phyloP scores from a whole-genome alignment of 2,888 invertebrate species.

The Apomyelois bistriatella region DNA sequence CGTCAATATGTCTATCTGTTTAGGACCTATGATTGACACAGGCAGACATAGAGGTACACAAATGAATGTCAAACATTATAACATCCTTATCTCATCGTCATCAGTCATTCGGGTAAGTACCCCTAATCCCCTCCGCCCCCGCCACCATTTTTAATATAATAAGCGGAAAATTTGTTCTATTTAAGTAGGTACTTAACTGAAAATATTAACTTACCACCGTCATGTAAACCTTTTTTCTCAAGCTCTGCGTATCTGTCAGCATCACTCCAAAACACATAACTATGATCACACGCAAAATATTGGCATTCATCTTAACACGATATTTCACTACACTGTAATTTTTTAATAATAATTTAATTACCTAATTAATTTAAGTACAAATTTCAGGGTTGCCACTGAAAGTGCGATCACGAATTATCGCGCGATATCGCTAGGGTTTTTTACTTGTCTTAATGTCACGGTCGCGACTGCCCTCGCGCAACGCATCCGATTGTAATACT shows the following conservation, averaged over 20 bases:
- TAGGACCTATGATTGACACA: too few species aligned
- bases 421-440: background rate
- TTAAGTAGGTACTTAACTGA: too few species aligned
- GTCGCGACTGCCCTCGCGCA: conserved; percentile 2
- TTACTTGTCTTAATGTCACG: background rate
- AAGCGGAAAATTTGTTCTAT: too few species aligned
- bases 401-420: too few species aligned
- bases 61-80: too few species aligned
- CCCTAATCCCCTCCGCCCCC: too few species aligned
- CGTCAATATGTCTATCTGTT: too few species aligned
- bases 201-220: conserved; percentile 38
- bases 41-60: too few species aligned
- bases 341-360: background rate
- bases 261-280: conserved; percentile 29
- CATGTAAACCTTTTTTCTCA: conserved; percentile 35
- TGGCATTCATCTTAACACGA: background rate
- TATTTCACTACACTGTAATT: background rate
- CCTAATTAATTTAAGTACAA: background rate
- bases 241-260: conserved; percentile 29
- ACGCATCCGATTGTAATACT: conserved; percentile 22
- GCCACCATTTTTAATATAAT: too few species aligned
- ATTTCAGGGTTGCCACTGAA: too few species aligned
- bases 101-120: too few species aligned
- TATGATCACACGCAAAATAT: conserved; percentile 14
- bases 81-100: too few species aligned